Evolutionary conservation across 1,140 invertebrate genomes (phyloP), one percentile per base, ranked within the genome.

Genomic region (Formica selysi): DNA sequence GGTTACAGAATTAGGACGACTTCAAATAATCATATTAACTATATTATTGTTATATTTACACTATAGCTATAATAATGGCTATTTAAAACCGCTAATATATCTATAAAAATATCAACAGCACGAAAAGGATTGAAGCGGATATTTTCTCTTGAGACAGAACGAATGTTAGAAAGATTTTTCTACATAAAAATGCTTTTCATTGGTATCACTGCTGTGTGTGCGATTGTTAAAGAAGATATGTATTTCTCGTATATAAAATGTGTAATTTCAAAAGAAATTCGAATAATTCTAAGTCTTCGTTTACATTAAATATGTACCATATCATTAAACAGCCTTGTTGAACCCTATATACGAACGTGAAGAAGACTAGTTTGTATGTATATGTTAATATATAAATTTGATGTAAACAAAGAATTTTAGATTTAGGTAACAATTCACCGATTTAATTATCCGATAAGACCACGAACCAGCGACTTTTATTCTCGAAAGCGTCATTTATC

Each of bases 131-230:
- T 48, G 36, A 81, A 73, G 19, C 26, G n/a, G 44, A 73, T 73
- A 81, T 81, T 73, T 83, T 83, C 73, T 19, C 57, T 74, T 59
- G 22, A 74, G 26, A 71, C 36, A 22, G 19, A 81, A 73, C 5
- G 7, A 73, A 36, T 44, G 13, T 81, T 4, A n/a, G n/a, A 41
- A 57, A 38, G 19, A 3, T 73, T 73, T 59, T 83, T 19, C 8
- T 61, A 79, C 5, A 19, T 19, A 44, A 71, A 71, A 22, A 8
- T 16, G 10, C 3, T 41, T 44, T 1, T 19, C 16, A 10, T 59
- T 61, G 13, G 19, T 73, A 44, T 71, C 38, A 26, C 51, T 59
- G 38, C 36, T 76, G 1, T 6, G 29, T 38, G n/a, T 68, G 29
- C 11, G 61, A 65, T 32, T 6, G 57, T 62, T 78, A 26, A 80